Evolutionary conservation across 1,140 invertebrate genomes (phyloP), one percentile per base, ranked within the genome.

Genomic region (Scaptodrosophila lebanonensis): DNA sequence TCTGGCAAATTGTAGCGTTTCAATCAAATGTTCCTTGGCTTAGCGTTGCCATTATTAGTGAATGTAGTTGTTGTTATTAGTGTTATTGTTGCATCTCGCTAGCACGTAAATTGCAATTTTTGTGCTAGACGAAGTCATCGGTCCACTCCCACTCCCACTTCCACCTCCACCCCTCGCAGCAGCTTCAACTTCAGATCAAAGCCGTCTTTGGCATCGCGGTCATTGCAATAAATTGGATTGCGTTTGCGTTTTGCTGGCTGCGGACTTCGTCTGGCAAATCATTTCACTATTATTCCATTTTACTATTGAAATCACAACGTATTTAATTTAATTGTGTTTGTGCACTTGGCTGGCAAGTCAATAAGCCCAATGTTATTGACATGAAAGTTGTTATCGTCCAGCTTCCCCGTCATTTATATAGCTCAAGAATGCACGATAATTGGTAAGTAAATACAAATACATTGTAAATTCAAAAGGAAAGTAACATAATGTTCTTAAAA

Each of bases 141-240:
- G 8, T 3, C 3, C 22, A 25, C 8, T 25, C 22, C 8, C 8
- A 25, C 8, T 25, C 22, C 3, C 8, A 25, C 8, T 25, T 25
- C 22, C 22, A 25, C 22, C 8, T 4, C 22, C 35, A 51, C n/a
- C 25, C 36, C 18, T 33, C 25, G 15, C 8, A 25, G 39, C 47
- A 58, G 47, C 49, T 33, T 42, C 39, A 35, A 53, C 45, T 50
- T 42, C 29, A 50, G 51, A 58, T 69, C 36, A 32, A 25, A 52
- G 48, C n/a, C n/a, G n/a, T n/a, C n/a, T n/a, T n/a, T n/a, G n/a
- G n/a, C n/a, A n/a, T 50, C 60, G 73, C 73, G 73, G 75, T 79
- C 75, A 73, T 52, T 51, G 64, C 73, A 79, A 79, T 73, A 79
- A 79, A 79, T 79, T 79, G 73, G 69, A 73, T 75, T 77, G 57